Conservation (phyloP, 2,797 vertebrate genomes). For the Discoglossus pictus region DNA sequence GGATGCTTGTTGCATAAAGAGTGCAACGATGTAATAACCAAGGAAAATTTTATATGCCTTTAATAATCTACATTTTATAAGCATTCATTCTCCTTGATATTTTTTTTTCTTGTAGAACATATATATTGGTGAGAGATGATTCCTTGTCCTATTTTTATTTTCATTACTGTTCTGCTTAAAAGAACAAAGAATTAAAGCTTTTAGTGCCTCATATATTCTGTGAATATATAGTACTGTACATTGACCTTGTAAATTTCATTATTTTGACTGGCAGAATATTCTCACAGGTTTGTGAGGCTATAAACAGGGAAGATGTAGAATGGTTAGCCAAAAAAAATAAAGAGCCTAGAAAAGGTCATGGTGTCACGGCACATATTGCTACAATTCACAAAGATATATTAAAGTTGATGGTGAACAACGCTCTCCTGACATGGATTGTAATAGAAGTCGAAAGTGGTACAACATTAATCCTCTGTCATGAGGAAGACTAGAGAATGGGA, state of each 20-base stretch:
- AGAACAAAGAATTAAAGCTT: constrained; percentile 20
- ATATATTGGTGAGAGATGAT: not conserved
- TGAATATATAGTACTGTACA: constrained; percentile 20
- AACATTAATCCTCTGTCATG: constrained; percentile 34
- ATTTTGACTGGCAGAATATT: constrained; percentile 38
- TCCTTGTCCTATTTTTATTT: constrained; percentile 17
- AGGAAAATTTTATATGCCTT: too few species aligned
- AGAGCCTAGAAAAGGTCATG: constrained; percentile 28
- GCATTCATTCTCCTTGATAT: not conserved
- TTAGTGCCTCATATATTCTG: constrained; percentile 34
- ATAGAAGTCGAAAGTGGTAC: constrained; percentile 32
- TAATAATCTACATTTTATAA: not conserved
- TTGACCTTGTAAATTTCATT: constrained; percentile 48
- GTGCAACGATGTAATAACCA: too few species aligned
- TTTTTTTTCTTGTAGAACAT: not conserved
- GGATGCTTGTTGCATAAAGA: too few species aligned
- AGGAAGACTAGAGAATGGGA: constrained; percentile 28
- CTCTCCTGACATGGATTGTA: constrained; percentile 30
- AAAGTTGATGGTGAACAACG: constrained; percentile 29
- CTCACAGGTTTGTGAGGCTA: constrained; percentile 36
- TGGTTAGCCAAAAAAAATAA: constrained; percentile 44
- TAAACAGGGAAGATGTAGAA: constrained; percentile 30
- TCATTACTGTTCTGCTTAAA: constrained; percentile 20
- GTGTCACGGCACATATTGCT: constrained; percentile 28
- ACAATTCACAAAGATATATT: constrained; percentile 33